Conservation (phyloP, 2,888 invertebrate species). For the Lasioglossum zephyrum region DNA sequence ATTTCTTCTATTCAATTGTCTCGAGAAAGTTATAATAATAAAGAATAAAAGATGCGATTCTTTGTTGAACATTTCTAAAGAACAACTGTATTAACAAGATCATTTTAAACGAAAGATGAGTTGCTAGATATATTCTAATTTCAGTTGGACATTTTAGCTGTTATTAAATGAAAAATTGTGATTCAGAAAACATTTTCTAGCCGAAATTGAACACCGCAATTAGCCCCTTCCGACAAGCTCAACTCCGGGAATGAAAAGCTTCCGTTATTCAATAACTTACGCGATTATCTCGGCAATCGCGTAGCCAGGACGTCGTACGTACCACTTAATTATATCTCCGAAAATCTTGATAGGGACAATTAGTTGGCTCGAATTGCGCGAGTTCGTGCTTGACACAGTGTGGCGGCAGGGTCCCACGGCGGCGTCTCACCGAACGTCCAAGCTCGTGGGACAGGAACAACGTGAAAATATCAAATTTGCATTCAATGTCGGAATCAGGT, state of each 20-base stretch:
- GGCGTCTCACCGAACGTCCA: conserved; percentile 9
- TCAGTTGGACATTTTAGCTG: background rate
- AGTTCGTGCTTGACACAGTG: conserved; percentile 10
- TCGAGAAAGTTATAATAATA: background rate
- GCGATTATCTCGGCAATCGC: conserved; percentile 17
- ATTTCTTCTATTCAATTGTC: background rate
- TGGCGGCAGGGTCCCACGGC: conserved; percentile 48
- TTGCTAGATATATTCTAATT: background rate
- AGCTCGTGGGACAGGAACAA: conserved; percentile 66
- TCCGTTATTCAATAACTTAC: conserved; percentile 22
- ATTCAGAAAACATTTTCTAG: background rate
- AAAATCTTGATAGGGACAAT: conserved; percentile 45
- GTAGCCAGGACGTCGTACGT: conserved; percentile 13
- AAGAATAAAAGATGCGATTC: background rate
- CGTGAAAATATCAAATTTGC: conserved; percentile 69
- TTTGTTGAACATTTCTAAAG: background rate
- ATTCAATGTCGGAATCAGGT: conserved; percentile 62
- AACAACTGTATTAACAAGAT: background rate
- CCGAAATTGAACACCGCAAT: conserved; percentile 4
- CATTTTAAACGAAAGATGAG: background rate
- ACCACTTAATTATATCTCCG: conserved; percentile 22
- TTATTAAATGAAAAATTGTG: background rate
- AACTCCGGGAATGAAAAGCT: background rate
- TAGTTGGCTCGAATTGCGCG: conserved; percentile 36
- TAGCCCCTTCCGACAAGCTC: background rate